Evolutionary conservation across 2,113 vertebrate genomes (phyloP), one percentile per base, ranked within the genome.

Genomic region (Anser brachyrhynchus): DNA sequence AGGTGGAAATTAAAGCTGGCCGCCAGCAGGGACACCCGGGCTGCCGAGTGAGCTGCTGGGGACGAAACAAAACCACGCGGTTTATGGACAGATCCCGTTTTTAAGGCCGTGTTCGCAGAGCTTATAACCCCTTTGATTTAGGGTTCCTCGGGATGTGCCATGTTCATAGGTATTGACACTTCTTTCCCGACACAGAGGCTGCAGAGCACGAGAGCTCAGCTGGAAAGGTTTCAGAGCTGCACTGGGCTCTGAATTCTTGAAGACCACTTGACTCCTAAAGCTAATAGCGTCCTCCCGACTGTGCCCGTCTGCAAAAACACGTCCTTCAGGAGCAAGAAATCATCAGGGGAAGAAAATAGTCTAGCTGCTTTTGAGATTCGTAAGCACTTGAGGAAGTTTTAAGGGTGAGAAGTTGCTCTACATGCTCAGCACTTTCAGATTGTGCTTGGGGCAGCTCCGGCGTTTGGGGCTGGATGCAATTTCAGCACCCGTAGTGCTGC

Each of bases 181-280:
- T 81, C 44, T 82, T 84, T 75, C 91, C 78, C 57, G 0, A 2
- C 1, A 1, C 59, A 69, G 91, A 78, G 54, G 52, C 77, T 92
- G 80, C 57, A 59, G 57, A 93, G 49, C 72, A 13, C 51, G 76
- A 71, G 69, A 86, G 17, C 52, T 94, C 65, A 75, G 57, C 39
- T 91, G 62, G 77, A 87, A 73, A 15, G 35, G 66, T 57, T 67
- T 89, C 80, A 46, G 37, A 81, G 52, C 59, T 44, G 7, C 91
- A 84, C 81, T 90, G 82, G 91, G 75, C 59, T 84, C 64, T 62
- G 71, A 76, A 66, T 85, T 82, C 77, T 87, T 90, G 71, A 85
- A 90, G 87, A 90, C 84, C 67, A 19, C 90, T 95, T 82, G 44
- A 84, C 70, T 91, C 64, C 55, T 82, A 15, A 14, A 91, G 85